A percentile compares a stretch with the other conserved stretches of the same genome.
These are phyloP conservation scores for Hormaphis cornu DNA, from an alignment of 1,140 invertebrate genomes.

Conservation along the genomic window DNA sequence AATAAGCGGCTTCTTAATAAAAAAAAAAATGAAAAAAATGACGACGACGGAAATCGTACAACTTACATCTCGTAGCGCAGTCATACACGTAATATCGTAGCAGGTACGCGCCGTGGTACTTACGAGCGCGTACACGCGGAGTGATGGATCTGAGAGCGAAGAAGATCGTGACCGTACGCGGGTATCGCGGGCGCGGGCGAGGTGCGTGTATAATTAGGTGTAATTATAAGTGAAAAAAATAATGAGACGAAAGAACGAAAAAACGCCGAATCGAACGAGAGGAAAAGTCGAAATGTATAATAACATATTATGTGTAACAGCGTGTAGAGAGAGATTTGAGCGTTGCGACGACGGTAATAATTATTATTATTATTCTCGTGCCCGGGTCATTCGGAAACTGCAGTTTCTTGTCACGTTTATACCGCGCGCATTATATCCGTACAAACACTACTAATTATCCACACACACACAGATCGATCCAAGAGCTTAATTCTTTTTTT, in stretches of 20 bases:
- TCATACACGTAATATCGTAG: no score
- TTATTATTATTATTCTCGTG: constrained; percentile 1
- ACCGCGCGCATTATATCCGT: neutral
- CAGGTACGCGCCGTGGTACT: no score
- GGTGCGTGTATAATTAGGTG: constrained; percentile 28
- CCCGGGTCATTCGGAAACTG: no score
- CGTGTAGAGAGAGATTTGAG: neutral
- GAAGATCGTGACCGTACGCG: constrained; percentile 19
- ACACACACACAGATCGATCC: constrained; percentile 22
- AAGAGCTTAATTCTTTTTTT: constrained; percentile 24
- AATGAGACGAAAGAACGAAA: neutral
- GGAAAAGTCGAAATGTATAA: constrained; percentile 15
- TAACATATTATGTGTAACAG: neutral
- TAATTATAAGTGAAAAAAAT: constrained; percentile 25
- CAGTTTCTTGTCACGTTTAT: constrained; percentile 32
- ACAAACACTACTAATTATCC: constrained; percentile 7
- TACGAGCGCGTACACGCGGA: neutral
- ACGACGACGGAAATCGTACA: no score
- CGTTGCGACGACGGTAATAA: neutral
- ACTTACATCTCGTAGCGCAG: no score
- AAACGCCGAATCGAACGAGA: neutral
- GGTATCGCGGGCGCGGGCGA: no score
- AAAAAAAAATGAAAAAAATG: no score
- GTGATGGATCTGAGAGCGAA: neutral
- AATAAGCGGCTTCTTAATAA: no score